phyloP scores from a whole-genome alignment of 2,797 vertebrate species.

The Jordanella pulchra region DNA sequence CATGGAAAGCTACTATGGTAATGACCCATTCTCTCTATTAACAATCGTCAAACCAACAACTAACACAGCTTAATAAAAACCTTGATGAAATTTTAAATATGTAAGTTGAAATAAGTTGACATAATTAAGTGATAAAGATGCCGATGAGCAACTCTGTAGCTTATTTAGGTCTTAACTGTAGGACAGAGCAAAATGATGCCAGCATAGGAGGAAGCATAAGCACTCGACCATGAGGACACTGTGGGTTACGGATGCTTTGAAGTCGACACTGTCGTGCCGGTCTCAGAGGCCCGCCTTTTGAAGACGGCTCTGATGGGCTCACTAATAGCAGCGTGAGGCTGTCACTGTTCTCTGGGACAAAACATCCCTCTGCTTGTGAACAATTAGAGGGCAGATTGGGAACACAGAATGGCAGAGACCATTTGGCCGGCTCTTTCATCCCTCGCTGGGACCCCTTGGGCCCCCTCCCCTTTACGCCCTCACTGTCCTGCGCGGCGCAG shows the following conservation, averaged over 20 bases:
- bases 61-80: background rate
- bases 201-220: conserved; percentile 64
- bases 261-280: conserved; percentile 75
- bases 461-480: conserved; percentile 61
- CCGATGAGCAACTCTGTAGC: conserved; percentile 1
- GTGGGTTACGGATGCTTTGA: conserved; percentile 70
- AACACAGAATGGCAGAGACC: conserved; percentile 78
- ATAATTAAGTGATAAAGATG: background rate
- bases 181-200: conserved; percentile 50
- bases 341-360: conserved; percentile 76
- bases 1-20: conserved; percentile 84
- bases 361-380: conserved; percentile 78
- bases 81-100: background rate
- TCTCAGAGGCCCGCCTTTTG: conserved; percentile 73
- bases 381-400: conserved; percentile 83
- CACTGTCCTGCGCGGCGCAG: conserved; percentile 54
- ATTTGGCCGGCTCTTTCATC: conserved; percentile 76
- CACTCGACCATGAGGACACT: conserved; percentile 70
- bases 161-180: conserved; percentile 38
- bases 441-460: conserved; percentile 58
- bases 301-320: conserved; percentile 76
- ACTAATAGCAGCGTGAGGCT: conserved; percentile 81
- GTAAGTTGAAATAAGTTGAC: background rate
- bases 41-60: background rate
- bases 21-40: conserved; percentile 32